Evolutionary conservation across 1,140 invertebrate genomes (phyloP).

Genomic region (Drosophila mayri): DNA sequence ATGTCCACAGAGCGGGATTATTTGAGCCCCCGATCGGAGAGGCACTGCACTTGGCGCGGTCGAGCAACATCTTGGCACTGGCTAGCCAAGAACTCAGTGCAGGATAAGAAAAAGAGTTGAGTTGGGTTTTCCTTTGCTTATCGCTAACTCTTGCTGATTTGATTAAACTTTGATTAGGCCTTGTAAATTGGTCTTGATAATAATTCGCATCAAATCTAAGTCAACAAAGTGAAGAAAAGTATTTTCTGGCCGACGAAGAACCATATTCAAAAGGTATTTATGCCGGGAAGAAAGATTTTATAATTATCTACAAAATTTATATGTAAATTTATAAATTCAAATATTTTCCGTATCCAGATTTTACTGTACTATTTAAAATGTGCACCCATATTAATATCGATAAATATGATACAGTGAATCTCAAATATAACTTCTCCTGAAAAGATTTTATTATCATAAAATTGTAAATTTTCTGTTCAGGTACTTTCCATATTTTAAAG

Average conservation of each 20-base stretch:
- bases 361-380: background rate
- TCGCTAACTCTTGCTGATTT: conserved; percentile 29
- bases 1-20: background rate
- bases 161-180: conserved; percentile 26
- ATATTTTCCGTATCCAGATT: background rate
- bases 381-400: background rate
- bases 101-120: background rate
- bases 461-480: no score
- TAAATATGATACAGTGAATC: background rate
- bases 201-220: background rate
- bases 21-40: background rate
- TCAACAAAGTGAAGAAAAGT: conserved; percentile 2
- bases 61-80: conserved; percentile 17
- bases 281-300: background rate
- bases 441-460: no score
- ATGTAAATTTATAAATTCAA: background rate
- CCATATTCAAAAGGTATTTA: background rate
- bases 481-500: no score
- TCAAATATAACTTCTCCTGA: no score
- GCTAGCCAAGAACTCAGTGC: conserved; percentile 17
- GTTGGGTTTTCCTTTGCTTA: conserved; percentile 6
- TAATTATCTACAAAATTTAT: background rate
- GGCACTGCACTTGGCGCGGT: background rate
- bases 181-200: conserved; percentile 12
- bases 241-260: background rate